Evolutionary conservation across 1,140 invertebrate genomes (phyloP).

Genomic region (Scaptomyza hsui): DNA sequence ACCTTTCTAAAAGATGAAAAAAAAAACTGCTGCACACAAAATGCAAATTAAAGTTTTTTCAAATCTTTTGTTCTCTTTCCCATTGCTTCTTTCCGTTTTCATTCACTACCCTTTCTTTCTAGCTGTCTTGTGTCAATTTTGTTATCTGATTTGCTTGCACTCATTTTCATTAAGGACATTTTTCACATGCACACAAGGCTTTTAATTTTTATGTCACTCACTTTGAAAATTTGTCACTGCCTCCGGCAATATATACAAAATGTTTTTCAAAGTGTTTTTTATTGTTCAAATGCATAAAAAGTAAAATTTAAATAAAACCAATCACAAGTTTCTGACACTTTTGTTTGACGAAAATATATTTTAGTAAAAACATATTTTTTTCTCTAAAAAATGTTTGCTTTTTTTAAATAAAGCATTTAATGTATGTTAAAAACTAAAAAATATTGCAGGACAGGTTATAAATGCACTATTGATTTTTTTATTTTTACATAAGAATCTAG

Average conservation of each 20-base stretch:
- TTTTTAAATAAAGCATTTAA: no score
- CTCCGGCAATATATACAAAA: background rate
- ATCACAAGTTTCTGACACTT: background rate
- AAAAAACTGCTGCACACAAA: background rate
- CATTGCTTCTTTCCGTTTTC: background rate
- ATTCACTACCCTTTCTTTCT: background rate
- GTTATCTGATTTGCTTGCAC: slow-evolving; percentile 18
- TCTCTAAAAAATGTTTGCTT: background rate
- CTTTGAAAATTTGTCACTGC: background rate
- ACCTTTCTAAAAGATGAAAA: background rate
- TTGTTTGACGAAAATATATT: background rate
- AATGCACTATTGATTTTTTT: no score
- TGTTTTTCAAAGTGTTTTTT: slow-evolving; percentile 6
- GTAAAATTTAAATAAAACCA: background rate
- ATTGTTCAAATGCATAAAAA: background rate
- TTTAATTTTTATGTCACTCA: slow-evolving; percentile 13
- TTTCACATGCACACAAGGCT: slow-evolving; percentile 7
- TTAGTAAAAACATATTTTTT: background rate
- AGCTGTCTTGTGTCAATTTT: slow-evolving; percentile 9
- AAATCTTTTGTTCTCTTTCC: background rate
- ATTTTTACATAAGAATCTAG: no score
- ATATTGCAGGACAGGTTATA: no score
- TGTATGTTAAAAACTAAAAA: no score
- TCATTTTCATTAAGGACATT: slow-evolving; percentile 19
- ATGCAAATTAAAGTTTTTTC: slow-evolving; percentile 20